Evolutionary conservation across 2,888 invertebrate species (phyloP).

Genomic region (Ophonus ardosiacus): DNA sequence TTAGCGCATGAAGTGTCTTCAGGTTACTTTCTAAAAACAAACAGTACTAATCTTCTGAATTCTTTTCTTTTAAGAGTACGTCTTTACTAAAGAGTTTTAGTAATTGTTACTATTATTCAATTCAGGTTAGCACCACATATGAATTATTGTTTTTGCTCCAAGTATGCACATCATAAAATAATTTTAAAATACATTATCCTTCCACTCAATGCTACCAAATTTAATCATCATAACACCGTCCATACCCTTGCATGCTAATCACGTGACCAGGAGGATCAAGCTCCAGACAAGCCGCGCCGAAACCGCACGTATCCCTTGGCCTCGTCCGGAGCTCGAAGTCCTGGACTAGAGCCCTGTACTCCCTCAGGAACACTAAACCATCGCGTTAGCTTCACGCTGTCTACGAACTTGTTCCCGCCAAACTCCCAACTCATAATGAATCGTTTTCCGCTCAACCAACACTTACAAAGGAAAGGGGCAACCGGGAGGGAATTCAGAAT

Average conservation of each 20-base stretch:
- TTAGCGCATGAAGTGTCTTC: too few species aligned
- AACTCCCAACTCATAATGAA: slow-evolving; percentile 45
- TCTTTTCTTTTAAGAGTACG: too few species aligned
- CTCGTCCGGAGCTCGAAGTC: background rate
- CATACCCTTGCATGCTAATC: background rate
- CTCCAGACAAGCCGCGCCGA: background rate
- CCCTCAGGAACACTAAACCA: slow-evolving; percentile 29
- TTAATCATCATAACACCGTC: background rate
- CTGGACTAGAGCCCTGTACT: background rate
- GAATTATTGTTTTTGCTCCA: too few species aligned
- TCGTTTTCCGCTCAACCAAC: slow-evolving; percentile 38
- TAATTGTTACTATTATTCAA: too few species aligned
- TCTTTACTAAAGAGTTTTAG: too few species aligned
- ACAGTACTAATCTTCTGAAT: too few species aligned
- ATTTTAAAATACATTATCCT: too few species aligned
- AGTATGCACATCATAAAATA: too few species aligned
- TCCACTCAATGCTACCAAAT: background rate
- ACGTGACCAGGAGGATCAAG: background rate
- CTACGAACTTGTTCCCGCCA: slow-evolving; percentile 32
- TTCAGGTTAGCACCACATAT: too few species aligned
- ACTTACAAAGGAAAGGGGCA: background rate
- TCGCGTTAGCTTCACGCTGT: slow-evolving; percentile 40
- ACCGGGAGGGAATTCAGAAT: background rate
- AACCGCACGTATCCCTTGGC: background rate
- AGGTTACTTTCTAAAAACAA: too few species aligned